phyloP scores from a whole-genome alignment of 2,888 invertebrate species.

The Leptopilina syphax region DNA sequence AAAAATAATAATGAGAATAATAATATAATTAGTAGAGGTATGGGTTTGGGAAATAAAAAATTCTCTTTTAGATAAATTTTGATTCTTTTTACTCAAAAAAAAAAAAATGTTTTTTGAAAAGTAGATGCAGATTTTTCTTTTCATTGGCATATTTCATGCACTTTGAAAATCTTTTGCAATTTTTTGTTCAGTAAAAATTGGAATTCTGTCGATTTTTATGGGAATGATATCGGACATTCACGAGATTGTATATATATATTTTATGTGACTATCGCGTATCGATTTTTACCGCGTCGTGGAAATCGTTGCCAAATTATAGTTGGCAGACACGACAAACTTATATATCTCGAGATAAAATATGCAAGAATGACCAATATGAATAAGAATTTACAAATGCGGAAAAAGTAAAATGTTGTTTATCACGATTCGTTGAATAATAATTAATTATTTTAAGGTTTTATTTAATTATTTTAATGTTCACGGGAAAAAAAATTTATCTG shows the following conservation, averaged over 20 bases:
- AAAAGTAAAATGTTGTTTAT: neutral
- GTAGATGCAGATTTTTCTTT: neutral
- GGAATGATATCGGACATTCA: neutral
- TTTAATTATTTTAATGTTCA: no score
- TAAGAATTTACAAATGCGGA: slow-evolving; percentile 6
- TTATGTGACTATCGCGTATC: slow-evolving; percentile 14
- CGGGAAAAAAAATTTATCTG: no score
- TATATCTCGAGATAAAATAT: slow-evolving; percentile 24
- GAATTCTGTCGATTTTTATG: slow-evolving; percentile 20
- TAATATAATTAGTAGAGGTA: no score
- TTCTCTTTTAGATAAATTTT: neutral
- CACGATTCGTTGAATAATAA: no score
- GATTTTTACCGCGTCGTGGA: slow-evolving; percentile 22
- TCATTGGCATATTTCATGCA: neutral
- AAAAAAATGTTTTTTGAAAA: no score
- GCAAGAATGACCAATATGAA: slow-evolving; percentile 35
- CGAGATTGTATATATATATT: neutral
- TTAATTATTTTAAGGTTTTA: no score
- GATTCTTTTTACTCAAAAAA: neutral
- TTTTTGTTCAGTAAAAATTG: neutral
- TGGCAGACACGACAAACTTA: slow-evolving; percentile 17
- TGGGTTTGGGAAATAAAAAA: no score
- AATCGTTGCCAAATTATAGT: slow-evolving; percentile 35
- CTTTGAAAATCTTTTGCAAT: neutral
- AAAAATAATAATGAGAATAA: no score